Conservation (phyloP, 2,113 vertebrate species). For the Prunella fulvescens region DNA sequence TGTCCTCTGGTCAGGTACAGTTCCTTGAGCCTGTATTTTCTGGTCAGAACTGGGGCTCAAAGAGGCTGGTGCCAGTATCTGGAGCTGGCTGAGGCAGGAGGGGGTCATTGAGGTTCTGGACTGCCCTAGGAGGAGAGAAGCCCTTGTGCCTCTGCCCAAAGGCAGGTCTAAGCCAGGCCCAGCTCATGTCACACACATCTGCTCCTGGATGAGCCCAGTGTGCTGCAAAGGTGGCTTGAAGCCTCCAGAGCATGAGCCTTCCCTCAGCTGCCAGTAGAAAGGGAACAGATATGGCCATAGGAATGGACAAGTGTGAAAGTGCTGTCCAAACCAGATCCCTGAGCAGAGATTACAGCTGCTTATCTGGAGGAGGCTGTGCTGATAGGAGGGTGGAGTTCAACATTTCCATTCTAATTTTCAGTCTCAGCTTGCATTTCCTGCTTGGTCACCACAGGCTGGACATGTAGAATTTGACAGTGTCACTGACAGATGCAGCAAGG, state of each 20-base stretch:
- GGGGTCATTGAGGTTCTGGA: background rate
- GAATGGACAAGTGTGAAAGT: background rate
- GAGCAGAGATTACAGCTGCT: background rate
- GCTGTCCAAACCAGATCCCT: background rate
- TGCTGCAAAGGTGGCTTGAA: background rate
- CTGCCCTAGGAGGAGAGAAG: background rate
- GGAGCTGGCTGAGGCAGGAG: background rate
- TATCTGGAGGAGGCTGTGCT: background rate
- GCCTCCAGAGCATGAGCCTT: background rate
- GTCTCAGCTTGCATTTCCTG: background rate
- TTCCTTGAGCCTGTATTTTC: background rate
- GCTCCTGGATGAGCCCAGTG: background rate
- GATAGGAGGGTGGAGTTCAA: background rate
- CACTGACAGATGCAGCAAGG: background rate
- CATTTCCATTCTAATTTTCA: background rate
- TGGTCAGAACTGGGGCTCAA: background rate
- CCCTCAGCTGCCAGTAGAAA: background rate
- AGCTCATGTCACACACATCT: background rate
- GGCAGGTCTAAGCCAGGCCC: background rate
- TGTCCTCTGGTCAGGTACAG: background rate
- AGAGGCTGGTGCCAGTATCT: background rate
- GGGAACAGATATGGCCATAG: accelerated
- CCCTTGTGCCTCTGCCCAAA: background rate
- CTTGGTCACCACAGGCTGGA: background rate
- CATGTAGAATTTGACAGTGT: background rate